phyloP scores from a whole-genome alignment of 2,888 invertebrate genomes.

The Eudasyphora cyanicolor region DNA sequence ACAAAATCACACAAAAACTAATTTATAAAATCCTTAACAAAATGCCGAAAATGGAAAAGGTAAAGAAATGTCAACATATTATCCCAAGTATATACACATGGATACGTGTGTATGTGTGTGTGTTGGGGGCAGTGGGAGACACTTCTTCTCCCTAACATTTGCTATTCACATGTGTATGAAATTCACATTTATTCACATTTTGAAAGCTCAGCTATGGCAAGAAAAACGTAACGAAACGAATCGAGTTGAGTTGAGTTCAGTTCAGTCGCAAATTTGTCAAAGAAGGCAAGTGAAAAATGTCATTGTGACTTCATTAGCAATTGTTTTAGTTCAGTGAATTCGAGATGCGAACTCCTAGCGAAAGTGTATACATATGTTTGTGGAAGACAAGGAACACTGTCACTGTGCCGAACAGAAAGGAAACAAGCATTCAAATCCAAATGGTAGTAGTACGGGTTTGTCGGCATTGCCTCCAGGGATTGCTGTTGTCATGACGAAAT shows the following conservation, averaged over 20 bases:
- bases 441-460: too few relatives aligned
- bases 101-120: background rate
- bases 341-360: background rate
- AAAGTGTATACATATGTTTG: too few relatives aligned
- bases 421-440: slow-evolving; percentile 4
- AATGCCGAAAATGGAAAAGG: slow-evolving; percentile 23
- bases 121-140: background rate
- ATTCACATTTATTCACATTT: background rate
- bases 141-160: background rate
- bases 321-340: slow-evolving; percentile 54
- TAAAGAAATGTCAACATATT: slow-evolving; percentile 32
- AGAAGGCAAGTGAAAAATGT: slow-evolving; percentile 34
- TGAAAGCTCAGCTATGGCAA: background rate
- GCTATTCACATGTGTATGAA: background rate
- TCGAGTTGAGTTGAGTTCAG: too few relatives aligned
- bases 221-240: background rate
- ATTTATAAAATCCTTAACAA: slow-evolving; percentile 57
- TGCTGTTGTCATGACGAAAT: background rate
- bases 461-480: background rate
- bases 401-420: background rate
- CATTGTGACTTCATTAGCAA: slow-evolving; percentile 62
- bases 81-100: background rate
- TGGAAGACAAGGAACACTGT: background rate
- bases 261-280: slow-evolving; percentile 30
- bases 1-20: slow-evolving; percentile 60